A percentile compares a stretch with the other conserved stretches of the same genome.
phyloP scores from a whole-genome alignment of 2,113 vertebrate species.

The Pygathrix nemaeus region DNA sequence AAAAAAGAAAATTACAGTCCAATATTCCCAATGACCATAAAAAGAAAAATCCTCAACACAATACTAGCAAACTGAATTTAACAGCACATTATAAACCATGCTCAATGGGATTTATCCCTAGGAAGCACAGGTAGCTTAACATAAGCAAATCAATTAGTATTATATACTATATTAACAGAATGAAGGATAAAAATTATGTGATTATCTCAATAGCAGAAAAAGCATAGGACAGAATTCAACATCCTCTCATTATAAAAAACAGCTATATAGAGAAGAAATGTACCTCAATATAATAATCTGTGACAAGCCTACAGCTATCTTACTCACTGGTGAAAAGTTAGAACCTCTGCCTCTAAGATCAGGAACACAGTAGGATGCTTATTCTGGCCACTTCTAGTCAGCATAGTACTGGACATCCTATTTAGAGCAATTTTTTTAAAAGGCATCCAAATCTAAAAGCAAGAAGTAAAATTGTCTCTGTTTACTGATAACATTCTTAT shows the following conservation, averaged over 20 bases:
- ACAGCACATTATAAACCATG: not conserved
- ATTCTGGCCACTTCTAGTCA: not conserved
- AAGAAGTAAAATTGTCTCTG: not conserved
- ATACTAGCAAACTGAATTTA: not conserved
- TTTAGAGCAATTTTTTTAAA: not conserved
- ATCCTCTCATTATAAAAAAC: not conserved
- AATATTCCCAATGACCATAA: not conserved
- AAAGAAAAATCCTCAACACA: not conserved
- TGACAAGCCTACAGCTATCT: not conserved
- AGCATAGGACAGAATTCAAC: not conserved
- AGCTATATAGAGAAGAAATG: not conserved
- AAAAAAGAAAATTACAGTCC: not conserved
- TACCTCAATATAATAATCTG: not conserved
- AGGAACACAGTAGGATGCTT: not conserved
- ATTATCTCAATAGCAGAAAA: not conserved
- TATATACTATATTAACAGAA: not conserved
- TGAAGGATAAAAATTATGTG: not conserved
- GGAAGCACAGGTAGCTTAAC: not conserved
- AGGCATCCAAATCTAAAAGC: not conserved
- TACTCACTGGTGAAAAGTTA: not conserved
- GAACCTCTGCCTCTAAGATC: not conserved
- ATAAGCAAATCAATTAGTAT: not conserved
- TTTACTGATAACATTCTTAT: not conserved
- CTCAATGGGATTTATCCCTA: not conserved
- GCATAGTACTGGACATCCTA: not conserved